Evolutionary conservation across 2,113 vertebrate genomes (phyloP), one percentile per base, ranked within the genome.

Genomic region (Chelonoidis abingdonii): DNA sequence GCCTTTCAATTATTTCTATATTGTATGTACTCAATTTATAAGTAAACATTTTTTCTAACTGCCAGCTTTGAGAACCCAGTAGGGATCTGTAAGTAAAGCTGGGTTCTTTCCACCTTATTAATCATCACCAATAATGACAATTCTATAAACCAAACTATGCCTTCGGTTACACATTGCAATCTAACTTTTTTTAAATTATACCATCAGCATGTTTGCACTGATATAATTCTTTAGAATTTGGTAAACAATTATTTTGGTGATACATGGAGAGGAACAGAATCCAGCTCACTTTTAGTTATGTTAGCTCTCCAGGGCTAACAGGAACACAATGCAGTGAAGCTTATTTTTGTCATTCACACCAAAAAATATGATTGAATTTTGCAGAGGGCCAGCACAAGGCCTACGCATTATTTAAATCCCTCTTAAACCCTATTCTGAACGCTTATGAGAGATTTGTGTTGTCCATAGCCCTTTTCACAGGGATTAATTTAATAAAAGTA

Each of bases 351-450:
- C 81, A 57, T 0, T 0, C 13, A 22, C 41, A 49, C 85, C 41
- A 85, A 75, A 38, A 91, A 90, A 21, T 19, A 31, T 0, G 1
- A 10, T 44, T 16, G 44, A 88, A 94, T 76, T 72, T 4, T 69
- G 65, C 11, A 92, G 38, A 75, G 10, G 21, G 41, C 2, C 38
- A 89, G 31, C 21, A 54, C 4, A 84, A 92, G 53, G 44, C 83
- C 53, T 17, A 17, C 4, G 38, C 2, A 22, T 31, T 29, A 86
- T 87, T 89, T 81, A 92, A 91, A 91, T 31, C 4, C 19, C 31
- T 75, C 49, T 87, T 80, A 92, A 91, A 84, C 27, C 19, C 3
- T 57, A 5, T 85, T 95, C 91, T 93, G 88, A 87, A 90, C 17
- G 10, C 14, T 52, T 9, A 53, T 69, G 11, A 44, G 69, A 52